phyloP scores from a whole-genome alignment of 2,113 vertebrate species.

The Nothocercus nigrocapillus region DNA sequence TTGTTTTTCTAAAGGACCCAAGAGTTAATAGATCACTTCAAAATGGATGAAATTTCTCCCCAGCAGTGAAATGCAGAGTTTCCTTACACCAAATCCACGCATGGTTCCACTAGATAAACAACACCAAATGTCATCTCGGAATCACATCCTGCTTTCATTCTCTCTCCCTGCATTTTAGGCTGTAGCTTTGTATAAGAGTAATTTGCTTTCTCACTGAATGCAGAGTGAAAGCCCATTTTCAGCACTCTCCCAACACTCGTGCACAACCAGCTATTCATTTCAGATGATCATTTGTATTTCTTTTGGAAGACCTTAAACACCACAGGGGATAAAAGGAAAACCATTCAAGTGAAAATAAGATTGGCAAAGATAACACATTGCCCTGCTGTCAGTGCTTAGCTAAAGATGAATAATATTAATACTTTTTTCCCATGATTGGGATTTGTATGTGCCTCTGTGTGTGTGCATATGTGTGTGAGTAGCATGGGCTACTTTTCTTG shows the following conservation, averaged over 20 bases:
- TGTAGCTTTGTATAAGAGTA: conserved; percentile 56
- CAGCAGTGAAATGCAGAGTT: conserved; percentile 40
- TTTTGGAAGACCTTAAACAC: conserved; percentile 66
- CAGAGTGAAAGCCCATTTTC: conserved; percentile 62
- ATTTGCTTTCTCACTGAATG: conserved; percentile 64
- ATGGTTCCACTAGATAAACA: conserved; percentile 61
- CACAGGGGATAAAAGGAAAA: conserved; percentile 25
- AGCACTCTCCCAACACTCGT: conserved; percentile 57
- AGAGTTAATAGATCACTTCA: conserved; percentile 59
- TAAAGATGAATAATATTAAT: conserved; percentile 36
- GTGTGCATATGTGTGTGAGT: background rate
- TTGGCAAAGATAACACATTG: conserved; percentile 9
- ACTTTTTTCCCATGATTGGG: background rate
- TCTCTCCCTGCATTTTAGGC: conserved; percentile 8
- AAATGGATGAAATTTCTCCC: conserved; percentile 32
- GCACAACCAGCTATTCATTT: conserved; percentile 67
- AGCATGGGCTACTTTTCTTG: background rate
- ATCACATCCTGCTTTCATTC: conserved; percentile 73
- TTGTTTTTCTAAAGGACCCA: conserved; percentile 18
- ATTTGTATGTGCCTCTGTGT: background rate
- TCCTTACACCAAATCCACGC: background rate
- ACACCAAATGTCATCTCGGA: conserved; percentile 62
- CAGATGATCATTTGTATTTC: conserved; percentile 71
- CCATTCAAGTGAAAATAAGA: conserved; percentile 64
- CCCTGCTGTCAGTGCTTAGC: conserved; percentile 37